Base-by-base conservation (phyloP, 1,140 invertebrate species). In the Drosophila sproati region DNA sequence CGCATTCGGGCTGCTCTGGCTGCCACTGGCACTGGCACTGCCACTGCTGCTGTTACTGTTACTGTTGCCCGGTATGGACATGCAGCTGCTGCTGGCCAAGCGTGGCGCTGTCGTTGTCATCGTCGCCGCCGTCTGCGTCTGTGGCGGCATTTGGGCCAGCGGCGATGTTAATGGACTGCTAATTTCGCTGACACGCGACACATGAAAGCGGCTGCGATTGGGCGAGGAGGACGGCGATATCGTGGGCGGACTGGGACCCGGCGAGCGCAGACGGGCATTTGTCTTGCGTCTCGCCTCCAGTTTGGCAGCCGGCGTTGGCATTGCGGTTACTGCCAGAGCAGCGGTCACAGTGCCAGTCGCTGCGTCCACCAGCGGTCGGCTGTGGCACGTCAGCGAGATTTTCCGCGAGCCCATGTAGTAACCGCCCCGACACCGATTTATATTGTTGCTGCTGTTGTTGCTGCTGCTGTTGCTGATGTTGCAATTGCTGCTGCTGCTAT, bases 211-310 rank as follows among this genome's bases (percentile, higher is more conserved):
- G 80, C 93, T 94, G 61, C 94, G 93, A 50, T 94, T 95, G 29
- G 96, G 95, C 91, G 94, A 95, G 67, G 95, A 94, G 69, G 95
- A 94, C 29, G 96, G 96, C 41, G 95, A 95, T 56, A 95, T 94
- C 69, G 95, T 94, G 52, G 95, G 95, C 60, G 95, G 95, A 78
- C 94, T 95, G 31, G 95, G 95, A 55, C 94, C 94, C 48, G 95
- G 95, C 59, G 95, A 95, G 66, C 95, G 94, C 66, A 95, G 93
- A 52, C 95, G 93, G 34, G 94, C 93, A 45, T 94, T 93, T 39
- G 93, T 88, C 87, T 94, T 93, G 77, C 94, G 92, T 82, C 93
- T 92, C 74, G 93, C 92, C 76, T 93, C 93, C 72, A 93, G 85
- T 75, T 92, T 69, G 64, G 79, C 78, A 41, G 80, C 70, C 62